Base-by-base conservation (phyloP, 1,140 invertebrate genomes). In the Glossosoma conforme region DNA sequence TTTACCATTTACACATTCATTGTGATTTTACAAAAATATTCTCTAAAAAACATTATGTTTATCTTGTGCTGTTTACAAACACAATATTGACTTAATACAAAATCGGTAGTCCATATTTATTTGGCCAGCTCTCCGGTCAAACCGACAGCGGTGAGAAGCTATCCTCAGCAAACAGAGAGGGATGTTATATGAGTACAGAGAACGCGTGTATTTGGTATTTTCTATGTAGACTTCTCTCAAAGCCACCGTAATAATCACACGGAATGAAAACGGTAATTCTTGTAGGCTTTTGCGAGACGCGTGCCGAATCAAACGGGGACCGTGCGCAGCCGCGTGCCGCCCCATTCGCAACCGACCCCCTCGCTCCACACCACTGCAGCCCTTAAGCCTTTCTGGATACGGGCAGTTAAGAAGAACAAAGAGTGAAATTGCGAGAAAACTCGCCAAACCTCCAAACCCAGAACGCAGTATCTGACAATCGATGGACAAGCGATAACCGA, bases 341-440 rank as follows among this genome's bases (percentile, higher is more conserved):
- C 24, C 36, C 43, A 19, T 32, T 18, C 40, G 35, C n/a, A 17
- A 19, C 18, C n/a, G 35, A 13, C 18, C 13, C 37, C 19, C 19
- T 40, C 19, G 15, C 19, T 11, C 11, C 37, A 18, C 19, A 19
- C 5, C 14, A 40, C 15, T 8, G 14, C 24, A 17, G 28, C 15
- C 19, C 11, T 17, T 40, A 49, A 30, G 46, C 21, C 46, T 22
- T 54, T 54, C 52, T 48, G 45, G 52, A 55, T 55, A 55, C 53
- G 43, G 46, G 47, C 53, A 56, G 53, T 56, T 56, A 50, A 40
- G 49, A 50, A 40, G 49, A 47, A 57, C 50, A 53, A 57, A 57
- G 55, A 52, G 55, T 52, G 55, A 57, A 57, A 57, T 57, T 53
- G 55, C 38, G 47, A 50, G 47, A 50, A 48, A 48, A 55, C 28